Evolutionary conservation across 2,797 vertebrate genomes (phyloP), one percentile per base, ranked within the genome.

Genomic region (Girardinus metallicus): DNA sequence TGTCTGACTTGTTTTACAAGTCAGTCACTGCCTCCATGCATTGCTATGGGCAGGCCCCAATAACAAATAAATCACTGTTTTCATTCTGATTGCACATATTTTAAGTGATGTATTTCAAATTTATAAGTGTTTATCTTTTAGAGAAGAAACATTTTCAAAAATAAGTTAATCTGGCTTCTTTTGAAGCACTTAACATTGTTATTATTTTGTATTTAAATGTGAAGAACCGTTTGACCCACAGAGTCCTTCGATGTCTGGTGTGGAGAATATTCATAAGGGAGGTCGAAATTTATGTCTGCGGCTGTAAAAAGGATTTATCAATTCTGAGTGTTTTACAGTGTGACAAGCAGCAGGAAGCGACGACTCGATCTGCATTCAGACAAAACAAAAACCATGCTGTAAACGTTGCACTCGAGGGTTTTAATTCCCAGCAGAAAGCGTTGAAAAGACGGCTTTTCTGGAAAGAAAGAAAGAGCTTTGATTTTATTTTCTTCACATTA

Each of bases 291-390:
- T 36, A 71, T 71, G 43, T 71, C 68, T 8, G 26, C 26, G 68
- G 68, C 68, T 16, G 26, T 71, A 71, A 71, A 78, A 75, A 21
- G 64, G 68, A 82, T 49, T 76, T 44, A 73, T 78, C 74, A 80
- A 71, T 83, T 60, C 26, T 80, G n/a, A 44, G 75, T 21, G 78
- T 83, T 83, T 86, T 76, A 83, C 76, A 68, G 81, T 78, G 39
- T 76, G 68, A 76, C 73, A 53, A 75, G 76, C 26, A 46, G 68
- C 68, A 80, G 26, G 47, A 39, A 26, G 9, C 1, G 47, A 39
- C 34, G n/a, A 77, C 75, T 64, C 44, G 77, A 82, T 66, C 76
- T 51, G 77, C 49, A 75, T 72, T 34, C 16, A 44, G 23, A 82
- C 71, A 41, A 80, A 73, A 74, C 31, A 23, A 39, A 47, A 21